Percentiles rank a stretch among this genome's conserved stretches.
Evolutionary conservation across 2,113 vertebrate genomes (phyloP).

Genomic region (Nanorana parkeri): DNA sequence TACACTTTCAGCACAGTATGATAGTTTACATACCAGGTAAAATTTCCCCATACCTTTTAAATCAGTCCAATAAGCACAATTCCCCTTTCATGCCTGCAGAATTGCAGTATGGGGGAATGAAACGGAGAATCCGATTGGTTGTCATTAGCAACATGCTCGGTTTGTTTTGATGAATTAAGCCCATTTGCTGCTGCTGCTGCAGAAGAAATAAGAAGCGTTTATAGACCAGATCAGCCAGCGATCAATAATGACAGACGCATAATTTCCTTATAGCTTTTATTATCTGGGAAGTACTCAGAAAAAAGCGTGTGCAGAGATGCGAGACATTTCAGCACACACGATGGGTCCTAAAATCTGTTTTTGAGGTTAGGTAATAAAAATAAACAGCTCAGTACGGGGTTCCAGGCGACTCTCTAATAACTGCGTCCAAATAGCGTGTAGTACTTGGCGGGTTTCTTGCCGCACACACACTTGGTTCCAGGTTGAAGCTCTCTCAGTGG

Average conservation of each 20-base stretch:
- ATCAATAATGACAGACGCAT: background rate
- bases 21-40: no score
- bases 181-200: no score
- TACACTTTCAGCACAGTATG: no score
- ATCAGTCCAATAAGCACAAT: no score
- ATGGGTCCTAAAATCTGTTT: constrained; percentile 56
- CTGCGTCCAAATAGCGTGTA: constrained; percentile 98
- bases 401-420: constrained; percentile 73
- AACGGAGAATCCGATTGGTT: no score
- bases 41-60: no score
- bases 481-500: constrained; percentile 82
- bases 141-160: no score
- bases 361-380: constrained; percentile 58
- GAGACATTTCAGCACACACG: constrained; percentile 46
- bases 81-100: no score
- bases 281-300: constrained; percentile 72
- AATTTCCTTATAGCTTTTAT: constrained; percentile 72
- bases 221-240: background rate
- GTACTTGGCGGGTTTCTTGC: constrained; percentile 86
- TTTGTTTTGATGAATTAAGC: no score
- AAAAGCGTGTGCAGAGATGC: constrained; percentile 67
- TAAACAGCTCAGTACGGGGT: constrained; percentile 55
- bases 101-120: no score
- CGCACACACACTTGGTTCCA: constrained; percentile 84
- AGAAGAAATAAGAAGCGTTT: background rate